These are phyloP conservation scores for Crocodylus rhombifer DNA, from an alignment of 2,797 vertebrate genomes.

Conservation along the genomic window DNA sequence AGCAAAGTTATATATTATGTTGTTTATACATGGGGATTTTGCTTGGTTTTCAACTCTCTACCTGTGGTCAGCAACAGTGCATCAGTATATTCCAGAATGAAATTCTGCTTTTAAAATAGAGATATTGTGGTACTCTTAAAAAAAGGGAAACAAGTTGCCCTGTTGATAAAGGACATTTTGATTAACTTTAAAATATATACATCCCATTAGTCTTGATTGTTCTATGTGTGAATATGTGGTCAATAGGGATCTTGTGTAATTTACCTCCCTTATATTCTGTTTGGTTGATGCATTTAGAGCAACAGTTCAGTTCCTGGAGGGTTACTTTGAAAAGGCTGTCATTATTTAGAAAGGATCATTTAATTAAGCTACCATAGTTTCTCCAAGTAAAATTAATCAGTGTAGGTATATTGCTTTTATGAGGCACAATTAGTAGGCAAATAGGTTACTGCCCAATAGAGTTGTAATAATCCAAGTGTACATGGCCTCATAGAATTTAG, in stretches of 20 bases:
- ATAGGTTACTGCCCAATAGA: conserved; percentile 72
- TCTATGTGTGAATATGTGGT: conserved; percentile 11
- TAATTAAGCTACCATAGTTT: conserved; percentile 79
- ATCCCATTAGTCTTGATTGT: background rate
- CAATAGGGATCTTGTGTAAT: conserved; percentile 35
- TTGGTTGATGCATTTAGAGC: conserved; percentile 57
- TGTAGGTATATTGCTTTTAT: conserved; percentile 74
- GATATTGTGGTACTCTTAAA: background rate
- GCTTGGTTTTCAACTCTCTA: background rate
- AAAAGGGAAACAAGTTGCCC: background rate
- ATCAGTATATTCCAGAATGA: background rate
- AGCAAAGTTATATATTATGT: too few relatives aligned
- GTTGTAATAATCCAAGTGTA: conserved; percentile 69
- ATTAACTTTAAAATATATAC: background rate
- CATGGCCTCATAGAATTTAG: conserved; percentile 68
- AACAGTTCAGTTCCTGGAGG: conserved; percentile 70
- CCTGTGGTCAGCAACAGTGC: background rate
- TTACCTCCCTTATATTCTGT: conserved; percentile 58
- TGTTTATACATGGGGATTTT: background rate
- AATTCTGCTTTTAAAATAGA: background rate
- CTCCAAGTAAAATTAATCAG: conserved; percentile 81
- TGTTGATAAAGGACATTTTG: background rate
- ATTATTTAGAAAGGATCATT: conserved; percentile 78
- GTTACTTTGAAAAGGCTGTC: conserved; percentile 68
- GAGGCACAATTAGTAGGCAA: conserved; percentile 76